Evolutionary conservation across 35 echinoderm and acorn worm genomes (phyloP), one percentile per base, ranked within the genome.

Genomic region (Apostichopus japonicus): DNA sequence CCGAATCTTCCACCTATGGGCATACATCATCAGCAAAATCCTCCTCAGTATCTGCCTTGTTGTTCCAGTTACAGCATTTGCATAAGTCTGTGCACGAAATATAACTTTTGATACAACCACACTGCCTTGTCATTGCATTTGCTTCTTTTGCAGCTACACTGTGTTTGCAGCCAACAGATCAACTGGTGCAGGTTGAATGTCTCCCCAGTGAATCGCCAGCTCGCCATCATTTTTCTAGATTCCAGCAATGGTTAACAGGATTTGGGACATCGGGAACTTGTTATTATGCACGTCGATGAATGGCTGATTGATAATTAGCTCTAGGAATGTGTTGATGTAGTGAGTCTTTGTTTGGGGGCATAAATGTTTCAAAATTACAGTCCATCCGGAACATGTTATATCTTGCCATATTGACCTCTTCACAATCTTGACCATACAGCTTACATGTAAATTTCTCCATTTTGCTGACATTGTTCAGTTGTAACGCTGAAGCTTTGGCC

Each of bases 281-380:
- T 52, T 25, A 15, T 17, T 76, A 91, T 53, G 77, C 54, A 79
- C 87, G 77, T 61, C 93, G 90, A 55, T 94, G 87, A 23, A 94
- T 91, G 10, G 87, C 87, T 59, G 93, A 87, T 33, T 91, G 93
- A 58, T 94, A 94, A 58, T 91, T 94, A 89, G 87, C 93, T 72
- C 87, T 55, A 9, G 5, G 16, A 51, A 83, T 90, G 65, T 94
- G 93, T 65, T 53, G 14, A 6, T 55, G 22, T 5, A 83, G 65
- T 27, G 25, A 94, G 77, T 91, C 87, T 90, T 84, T 57, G 72
- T 94, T 94, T 82, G 87, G 87, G 21, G 93, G 93, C 24, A 72
- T 72, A 13, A 24, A 63, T 11, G 51, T 63, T 78, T 94, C 93
- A 90, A 90, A 94, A n/a, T 77, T 93, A 24, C 17, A 78, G 24